Evolutionary conservation across 1,140 invertebrate genomes (phyloP), one percentile per base, ranked within the genome.

Genomic region (Paramacrobiotus metropolitanus): DNA sequence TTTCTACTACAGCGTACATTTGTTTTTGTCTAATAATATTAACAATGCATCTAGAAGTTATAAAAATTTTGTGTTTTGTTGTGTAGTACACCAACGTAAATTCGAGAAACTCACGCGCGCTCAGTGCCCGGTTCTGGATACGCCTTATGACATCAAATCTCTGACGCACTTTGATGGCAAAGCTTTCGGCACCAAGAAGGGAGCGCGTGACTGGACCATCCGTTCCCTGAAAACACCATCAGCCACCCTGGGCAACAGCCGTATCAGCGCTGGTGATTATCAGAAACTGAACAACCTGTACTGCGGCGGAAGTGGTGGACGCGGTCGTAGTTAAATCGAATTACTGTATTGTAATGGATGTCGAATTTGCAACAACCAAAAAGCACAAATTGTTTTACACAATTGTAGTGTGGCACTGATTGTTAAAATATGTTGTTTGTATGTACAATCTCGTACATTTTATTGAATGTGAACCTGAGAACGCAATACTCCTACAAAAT

Each of bases 121-220:
- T 28, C 48, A 55, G 48, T 55, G 4, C 48, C 48, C 48, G 9
- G 48, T 55, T 15, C 24, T 55, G 48, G 48, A 55, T 28, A 55
- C 48, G 24, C 48, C 48, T 28, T 55, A 55, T 28, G 48, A 55
- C 24, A 4, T 18, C 24, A 55, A 9, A 4, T 55, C 48, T 28
- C 4, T 55, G 15, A 55, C 24, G 15, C 48, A 55, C 48, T 9
- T 24, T 24, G 15, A 9, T 24, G 24, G 24, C 48, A 55, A 55
- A 4, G 24, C 24, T 24, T 9, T 18, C 24, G 48, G 48, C 24
- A 55, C 24, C 24, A 24, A 9, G 48, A 15, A 55, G 48, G 48
- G 48, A 15, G 4, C 48, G 9, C 48, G 48, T 9, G 48, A 55
- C 48, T 55, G 48, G 48, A 55, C 48, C 24, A 55, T 55, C 48